Base-by-base conservation (phyloP, 2,113 vertebrate genomes). In the Thamnaconus septentrionalis region DNA sequence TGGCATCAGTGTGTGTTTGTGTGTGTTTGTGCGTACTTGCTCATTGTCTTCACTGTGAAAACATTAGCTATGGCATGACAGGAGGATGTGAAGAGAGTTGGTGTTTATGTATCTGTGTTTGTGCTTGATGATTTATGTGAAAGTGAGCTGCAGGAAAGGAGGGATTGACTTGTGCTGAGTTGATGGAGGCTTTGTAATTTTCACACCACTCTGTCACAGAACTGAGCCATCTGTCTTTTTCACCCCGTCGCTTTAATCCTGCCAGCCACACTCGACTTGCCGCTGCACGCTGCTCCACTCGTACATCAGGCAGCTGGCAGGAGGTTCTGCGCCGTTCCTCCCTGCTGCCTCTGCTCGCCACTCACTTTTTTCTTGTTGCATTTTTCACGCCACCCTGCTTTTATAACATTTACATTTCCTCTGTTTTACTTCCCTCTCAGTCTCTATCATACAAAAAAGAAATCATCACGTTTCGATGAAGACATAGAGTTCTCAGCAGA, bases 191-290 rank as follows among this genome's bases (percentile, higher is more conserved):
- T 31, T 55, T 64, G 49, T 53, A 48, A 61, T 67, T 53, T 67
- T 64, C 71, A 12, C 72, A 42, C 61, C 64, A 65, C 58, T 71
- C 56, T 62, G 77, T 68, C 75, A 53, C 55, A 64, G 44, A 45
- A 47, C 57, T 1, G 55, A 3, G 49, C 73, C 82, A 71, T 82
- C 71, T 80, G 83, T 82, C 79, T 73, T 6, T 71, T 68, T 82
- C 83, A 50, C 65, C 57, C 44, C 3, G 65, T 61, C 67, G 8
- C 64, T 39, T 55, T 73, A 68, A 76, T 73, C 69, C 66, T 31
- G 18, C 18, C 18, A 71, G 61, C 45, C 2, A 56, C 53, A 52
- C 4, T 31, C 64, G 76, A 53, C 61, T 59, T 61, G 3, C 54
- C 66, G 73, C 5, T 3, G 54, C n/a, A 4, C 3, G n/a, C 18